These are phyloP conservation scores for Pampus argenteus DNA, from an alignment of 2,797 vertebrate genomes.

Conservation along the genomic window DNA sequence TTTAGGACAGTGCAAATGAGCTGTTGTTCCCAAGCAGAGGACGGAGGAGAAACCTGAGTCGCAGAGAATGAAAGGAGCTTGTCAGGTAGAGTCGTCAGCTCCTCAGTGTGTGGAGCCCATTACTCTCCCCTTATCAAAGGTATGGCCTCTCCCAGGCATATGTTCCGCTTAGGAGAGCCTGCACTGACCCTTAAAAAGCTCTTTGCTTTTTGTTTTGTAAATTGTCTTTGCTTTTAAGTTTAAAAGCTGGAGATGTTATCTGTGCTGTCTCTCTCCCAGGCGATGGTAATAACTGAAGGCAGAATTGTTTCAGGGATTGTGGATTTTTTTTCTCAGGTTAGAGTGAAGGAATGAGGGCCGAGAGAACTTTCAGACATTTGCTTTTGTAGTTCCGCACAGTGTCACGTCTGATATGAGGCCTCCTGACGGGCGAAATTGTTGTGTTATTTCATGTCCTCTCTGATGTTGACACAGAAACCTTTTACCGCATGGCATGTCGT, in stretches of 20 bases:
- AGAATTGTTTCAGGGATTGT: slow-evolving; percentile 69
- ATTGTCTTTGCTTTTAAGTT: slow-evolving; percentile 89
- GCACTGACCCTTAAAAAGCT: slow-evolving; percentile 89
- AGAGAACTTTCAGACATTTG: slow-evolving; percentile 66
- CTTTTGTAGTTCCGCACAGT: slow-evolving; percentile 77
- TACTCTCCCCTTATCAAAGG: slow-evolving; percentile 85
- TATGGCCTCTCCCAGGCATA: slow-evolving; percentile 84
- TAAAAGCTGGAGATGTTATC: slow-evolving; percentile 88
- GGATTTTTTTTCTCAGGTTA: slow-evolving; percentile 34
- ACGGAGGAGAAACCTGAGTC: slow-evolving; percentile 82
- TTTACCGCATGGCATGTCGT: slow-evolving; percentile 74
- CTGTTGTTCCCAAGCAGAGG: slow-evolving; percentile 80
- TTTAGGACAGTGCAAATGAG: slow-evolving; percentile 78
- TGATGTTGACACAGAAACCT: slow-evolving; percentile 84
- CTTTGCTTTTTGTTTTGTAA: slow-evolving; percentile 90
- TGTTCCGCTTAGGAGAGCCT: slow-evolving; percentile 87
- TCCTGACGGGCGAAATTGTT: slow-evolving; percentile 79
- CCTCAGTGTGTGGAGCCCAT: slow-evolving; percentile 80
- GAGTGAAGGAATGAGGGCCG: slow-evolving; percentile 47
- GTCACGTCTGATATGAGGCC: slow-evolving; percentile 76
- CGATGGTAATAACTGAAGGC: slow-evolving; percentile 77
- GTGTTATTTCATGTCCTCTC: slow-evolving; percentile 78
- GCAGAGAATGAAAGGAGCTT: slow-evolving; percentile 84
- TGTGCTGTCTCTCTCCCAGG: slow-evolving; percentile 70
- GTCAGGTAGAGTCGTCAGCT: slow-evolving; percentile 83